Percentiles rank a stretch among this genome's conserved stretches.
These are phyloP conservation scores for Masnerella sp. DNA, from an alignment of 2,888 invertebrate genomes.

Conservation along the genomic window DNA sequence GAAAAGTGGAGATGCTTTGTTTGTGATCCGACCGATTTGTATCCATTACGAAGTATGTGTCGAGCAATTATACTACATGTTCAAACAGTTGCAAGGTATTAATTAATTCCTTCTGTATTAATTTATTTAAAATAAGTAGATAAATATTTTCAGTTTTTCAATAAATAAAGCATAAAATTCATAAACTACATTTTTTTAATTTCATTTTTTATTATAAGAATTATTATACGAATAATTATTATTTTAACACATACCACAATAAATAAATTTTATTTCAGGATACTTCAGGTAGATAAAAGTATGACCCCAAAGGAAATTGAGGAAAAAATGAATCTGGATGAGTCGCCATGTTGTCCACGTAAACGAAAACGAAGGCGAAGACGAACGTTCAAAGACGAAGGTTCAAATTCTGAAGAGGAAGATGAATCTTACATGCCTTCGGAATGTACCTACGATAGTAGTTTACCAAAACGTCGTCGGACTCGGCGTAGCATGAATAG, in stretches of 20 bases:
- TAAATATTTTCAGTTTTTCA: no score
- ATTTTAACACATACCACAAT: no score
- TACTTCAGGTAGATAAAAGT: conserved; percentile 66
- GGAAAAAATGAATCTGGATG: conserved; percentile 72
- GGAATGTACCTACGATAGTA: conserved; percentile 34
- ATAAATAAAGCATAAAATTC: no score
- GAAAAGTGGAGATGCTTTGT: conserved; percentile 91
- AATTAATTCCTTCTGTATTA: no score
- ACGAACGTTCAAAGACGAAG: no score
- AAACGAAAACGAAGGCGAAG: conserved; percentile 70
- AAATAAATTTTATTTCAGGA: no score
- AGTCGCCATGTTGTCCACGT: conserved; percentile 72
- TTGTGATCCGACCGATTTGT: conserved; percentile 84
- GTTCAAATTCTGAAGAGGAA: conserved; percentile 70
- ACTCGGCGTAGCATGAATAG: conserved; percentile 46
- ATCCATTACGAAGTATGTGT: conserved; percentile 83
- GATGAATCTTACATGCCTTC: conserved; percentile 65
- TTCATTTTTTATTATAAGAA: not conserved
- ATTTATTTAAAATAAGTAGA: no score
- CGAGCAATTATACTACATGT: conserved; percentile 85
- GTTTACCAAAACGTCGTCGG: conserved; percentile 60
- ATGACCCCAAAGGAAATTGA: conserved; percentile 67
- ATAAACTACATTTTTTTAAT: no score
- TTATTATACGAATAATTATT: no score
- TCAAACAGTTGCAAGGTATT: conserved; percentile 71